phyloP scores from a whole-genome alignment of 2,888 invertebrate species.

The Microplitis manilae region DNA sequence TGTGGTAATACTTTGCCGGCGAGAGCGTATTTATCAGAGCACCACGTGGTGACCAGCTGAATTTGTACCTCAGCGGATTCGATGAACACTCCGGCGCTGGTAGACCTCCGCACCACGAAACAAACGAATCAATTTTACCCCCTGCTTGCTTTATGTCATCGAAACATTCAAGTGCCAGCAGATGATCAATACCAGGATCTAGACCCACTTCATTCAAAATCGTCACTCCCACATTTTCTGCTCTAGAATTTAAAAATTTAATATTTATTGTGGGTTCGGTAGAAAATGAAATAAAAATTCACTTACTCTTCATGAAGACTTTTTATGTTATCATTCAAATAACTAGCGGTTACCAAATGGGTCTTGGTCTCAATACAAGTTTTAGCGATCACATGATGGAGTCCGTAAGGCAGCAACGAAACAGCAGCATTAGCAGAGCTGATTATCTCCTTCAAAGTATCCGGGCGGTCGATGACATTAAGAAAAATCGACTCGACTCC shows the following conservation, averaged over 20 bases:
- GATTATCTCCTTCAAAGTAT: constrained; percentile 81
- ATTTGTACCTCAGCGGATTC: constrained; percentile 91
- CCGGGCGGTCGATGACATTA: constrained; percentile 84
- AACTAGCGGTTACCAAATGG: constrained; percentile 98
- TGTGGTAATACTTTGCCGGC: constrained; percentile 88
- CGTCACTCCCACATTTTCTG: constrained; percentile 90
- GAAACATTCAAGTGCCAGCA: constrained; percentile 96
- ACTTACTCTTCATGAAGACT: constrained; percentile 83
- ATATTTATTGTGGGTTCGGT: neutral
- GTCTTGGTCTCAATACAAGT: constrained; percentile 89
- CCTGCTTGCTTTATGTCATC: constrained; percentile 92
- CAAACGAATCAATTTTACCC: constrained; percentile 93
- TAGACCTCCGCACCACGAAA: constrained; percentile 97
- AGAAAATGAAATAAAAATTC: neutral
- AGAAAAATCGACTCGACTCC: constrained; percentile 87
- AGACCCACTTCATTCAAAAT: constrained; percentile 97
- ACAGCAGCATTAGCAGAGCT: constrained; percentile 83
- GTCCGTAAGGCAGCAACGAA: constrained; percentile 91
- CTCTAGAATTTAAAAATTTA: constrained; percentile 73
- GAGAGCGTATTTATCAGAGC: constrained; percentile 92
- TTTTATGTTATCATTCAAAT: constrained; percentile 88
- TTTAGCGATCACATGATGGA: constrained; percentile 90
- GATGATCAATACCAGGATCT: constrained; percentile 98
- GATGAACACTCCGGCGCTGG: constrained; percentile 97
- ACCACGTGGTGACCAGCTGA: constrained; percentile 97